Base-by-base conservation (phyloP, 2,113 vertebrate species). In the Neolamprologus falcicula region DNA sequence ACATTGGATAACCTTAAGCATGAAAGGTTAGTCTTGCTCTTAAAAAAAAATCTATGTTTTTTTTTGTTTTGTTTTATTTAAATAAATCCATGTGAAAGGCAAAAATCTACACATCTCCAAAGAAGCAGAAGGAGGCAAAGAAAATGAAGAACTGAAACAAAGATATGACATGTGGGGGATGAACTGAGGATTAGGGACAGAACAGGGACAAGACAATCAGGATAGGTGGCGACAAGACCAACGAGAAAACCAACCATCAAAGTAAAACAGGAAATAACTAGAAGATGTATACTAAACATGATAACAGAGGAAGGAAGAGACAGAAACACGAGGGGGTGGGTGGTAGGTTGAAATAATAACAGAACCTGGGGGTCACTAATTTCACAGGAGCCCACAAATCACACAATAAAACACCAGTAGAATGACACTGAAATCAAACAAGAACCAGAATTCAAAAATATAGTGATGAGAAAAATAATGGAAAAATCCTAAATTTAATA, bases 1-100 rank as follows among this genome's bases (percentile, higher is more conserved):
- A 45, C 21, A 17, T 0, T 45, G 37, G 37, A 71, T 26, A 45
- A 16, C 1, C 13, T 45, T 73, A 73, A 45, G 13, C 37, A 45
- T 73, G 7, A 45, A 1, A 42, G 37, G 37, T 45, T 73, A 26
- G 6, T 45, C 13, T 45, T 73, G 40, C 8, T 26, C 66, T 45
- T 73, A 45, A 73, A 66, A 21, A 21, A 21, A 45, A 17, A 7
- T 73, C 4, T 8, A 0, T 0, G 2, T 8, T 8, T 68, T 8
- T 8, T 68, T 12, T 13, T 5, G 0, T 35, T 35, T 2, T 5
- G 0, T 71, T 71, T 24, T 71, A 14, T 71, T 66, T n/a, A 35
- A 35, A 71, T 16, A 71, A 42, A 42, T 24, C 7, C 7, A 42
- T 42, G 35, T 14, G 35, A 71, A 42, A 42, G n/a, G 12, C 7